These are phyloP conservation scores for Vidua macroura DNA, from an alignment of 2,113 vertebrate species.

Conservation along the genomic window DNA sequence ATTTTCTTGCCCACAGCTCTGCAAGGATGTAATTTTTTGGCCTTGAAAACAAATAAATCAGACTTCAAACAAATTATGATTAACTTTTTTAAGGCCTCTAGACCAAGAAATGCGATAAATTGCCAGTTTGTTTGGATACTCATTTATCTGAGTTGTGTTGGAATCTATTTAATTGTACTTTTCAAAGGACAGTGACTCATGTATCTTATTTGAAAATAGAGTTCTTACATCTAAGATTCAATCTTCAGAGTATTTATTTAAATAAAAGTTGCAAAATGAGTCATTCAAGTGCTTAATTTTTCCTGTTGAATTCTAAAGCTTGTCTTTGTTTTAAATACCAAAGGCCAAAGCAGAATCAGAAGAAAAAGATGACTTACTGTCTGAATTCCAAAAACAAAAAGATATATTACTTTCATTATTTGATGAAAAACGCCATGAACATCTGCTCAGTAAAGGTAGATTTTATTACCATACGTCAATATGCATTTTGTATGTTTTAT, in stretches of 20 bases:
- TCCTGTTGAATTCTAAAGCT: background rate
- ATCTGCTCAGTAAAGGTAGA: slow-evolving; percentile 90
- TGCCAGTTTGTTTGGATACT: background rate
- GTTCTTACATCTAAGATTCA: background rate
- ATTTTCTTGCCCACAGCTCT: background rate
- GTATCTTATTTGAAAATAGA: background rate
- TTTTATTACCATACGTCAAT: background rate
- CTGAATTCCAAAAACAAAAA: slow-evolving; percentile 84
- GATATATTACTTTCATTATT: slow-evolving; percentile 87
- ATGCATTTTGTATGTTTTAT: background rate
- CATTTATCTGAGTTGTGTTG: background rate
- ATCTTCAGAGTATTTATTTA: background rate
- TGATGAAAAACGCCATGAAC: slow-evolving; percentile 90
- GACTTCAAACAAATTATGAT: background rate
- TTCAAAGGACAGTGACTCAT: background rate
- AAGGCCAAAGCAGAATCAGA: slow-evolving; percentile 82
- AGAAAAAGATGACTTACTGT: slow-evolving; percentile 85
- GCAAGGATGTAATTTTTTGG: background rate
- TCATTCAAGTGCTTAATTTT: background rate
- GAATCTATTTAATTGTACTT: background rate
- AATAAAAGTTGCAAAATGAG: background rate
- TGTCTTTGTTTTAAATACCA: slow-evolving; percentile 22
- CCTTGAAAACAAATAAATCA: background rate
- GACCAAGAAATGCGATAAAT: background rate
- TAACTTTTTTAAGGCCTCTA: background rate